Conservation (phyloP, 2,113 vertebrate species). For the Oncorhynchus masou region DNA sequence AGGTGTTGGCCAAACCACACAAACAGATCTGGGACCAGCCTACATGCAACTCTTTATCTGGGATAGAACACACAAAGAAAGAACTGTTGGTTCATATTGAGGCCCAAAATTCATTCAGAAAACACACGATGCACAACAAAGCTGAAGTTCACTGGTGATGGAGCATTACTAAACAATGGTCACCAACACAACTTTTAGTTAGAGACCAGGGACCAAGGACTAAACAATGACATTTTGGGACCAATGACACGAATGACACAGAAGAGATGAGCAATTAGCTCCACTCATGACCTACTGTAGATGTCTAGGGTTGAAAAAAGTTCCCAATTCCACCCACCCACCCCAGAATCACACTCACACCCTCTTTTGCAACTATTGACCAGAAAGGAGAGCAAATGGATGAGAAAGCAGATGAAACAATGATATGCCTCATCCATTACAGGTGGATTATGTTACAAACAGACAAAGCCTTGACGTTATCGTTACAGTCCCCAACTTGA, state of each 20-base stretch:
- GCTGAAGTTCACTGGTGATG: not conserved
- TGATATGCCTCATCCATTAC: not conserved
- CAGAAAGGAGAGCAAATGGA: not conserved
- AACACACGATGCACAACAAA: not conserved
- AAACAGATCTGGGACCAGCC: too few relatives aligned
- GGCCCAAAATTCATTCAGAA: not conserved
- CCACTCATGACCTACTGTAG: slow-evolving; percentile 15
- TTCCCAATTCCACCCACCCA: slow-evolving; percentile 2
- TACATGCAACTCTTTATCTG: slow-evolving; percentile 32
- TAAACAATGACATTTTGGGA: not conserved
- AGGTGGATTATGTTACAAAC: too few relatives aligned
- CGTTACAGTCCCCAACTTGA: too few relatives aligned
- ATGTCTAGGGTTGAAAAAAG: too few relatives aligned
- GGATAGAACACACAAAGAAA: not conserved
- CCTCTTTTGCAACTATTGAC: not conserved
- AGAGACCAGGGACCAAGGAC: not conserved
- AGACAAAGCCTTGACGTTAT: too few relatives aligned
- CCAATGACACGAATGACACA: too few relatives aligned
- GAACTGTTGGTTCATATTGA: not conserved
- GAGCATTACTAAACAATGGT: too few relatives aligned
- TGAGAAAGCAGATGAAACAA: not conserved
- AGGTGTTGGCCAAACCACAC: too few relatives aligned
- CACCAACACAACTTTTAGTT: too few relatives aligned
- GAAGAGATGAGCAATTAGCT: slow-evolving; percentile 22
- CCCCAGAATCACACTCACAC: not conserved